These are phyloP conservation scores for Drosophila anceps DNA, from an alignment of 2,888 invertebrate species.

Conservation along the genomic window DNA sequence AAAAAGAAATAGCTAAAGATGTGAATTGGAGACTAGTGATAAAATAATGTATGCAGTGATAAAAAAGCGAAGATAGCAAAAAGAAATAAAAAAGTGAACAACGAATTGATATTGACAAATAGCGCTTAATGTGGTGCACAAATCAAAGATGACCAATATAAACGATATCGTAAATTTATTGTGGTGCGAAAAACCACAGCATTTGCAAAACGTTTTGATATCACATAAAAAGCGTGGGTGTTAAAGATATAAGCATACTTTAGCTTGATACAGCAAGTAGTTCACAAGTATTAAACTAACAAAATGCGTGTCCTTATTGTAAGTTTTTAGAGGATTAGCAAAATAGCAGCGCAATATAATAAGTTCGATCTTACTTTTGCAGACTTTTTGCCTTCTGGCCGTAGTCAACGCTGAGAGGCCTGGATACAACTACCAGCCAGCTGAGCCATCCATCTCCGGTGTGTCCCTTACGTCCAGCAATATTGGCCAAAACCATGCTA, in stretches of 20 bases:
- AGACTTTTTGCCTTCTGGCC: slow-evolving; percentile 69
- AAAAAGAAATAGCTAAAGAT: slow-evolving; percentile 30
- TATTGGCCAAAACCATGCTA: slow-evolving; percentile 37
- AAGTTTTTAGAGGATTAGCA: slow-evolving; percentile 37
- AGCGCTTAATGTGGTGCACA: slow-evolving; percentile 55
- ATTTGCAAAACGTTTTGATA: slow-evolving; percentile 17
- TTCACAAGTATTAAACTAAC: slow-evolving; percentile 48
- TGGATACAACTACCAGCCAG: slow-evolving; percentile 77
- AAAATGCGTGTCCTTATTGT: slow-evolving; percentile 77
- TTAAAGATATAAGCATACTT: slow-evolving; percentile 54
- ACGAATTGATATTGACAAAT: slow-evolving; percentile 41
- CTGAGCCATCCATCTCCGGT: slow-evolving; percentile 50
- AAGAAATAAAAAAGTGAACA: slow-evolving; percentile 24
- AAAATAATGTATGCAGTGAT: slow-evolving; percentile 20
- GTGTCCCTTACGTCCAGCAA: slow-evolving; percentile 46
- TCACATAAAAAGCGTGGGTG: slow-evolving; percentile 70
- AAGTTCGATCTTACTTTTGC: not conserved
- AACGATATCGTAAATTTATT: slow-evolving; percentile 40
- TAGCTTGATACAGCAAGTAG: slow-evolving; percentile 42
- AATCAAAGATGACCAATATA: slow-evolving; percentile 38
- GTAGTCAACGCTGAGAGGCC: slow-evolving; percentile 61
- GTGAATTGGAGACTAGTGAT: slow-evolving; percentile 25
- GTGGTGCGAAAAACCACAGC: slow-evolving; percentile 30
- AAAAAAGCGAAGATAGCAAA: slow-evolving; percentile 21
- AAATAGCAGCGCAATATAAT: not conserved